Evolutionary conservation across 1,140 invertebrate species (phyloP).

Genomic region (Phymorhynchus buccinoides): DNA sequence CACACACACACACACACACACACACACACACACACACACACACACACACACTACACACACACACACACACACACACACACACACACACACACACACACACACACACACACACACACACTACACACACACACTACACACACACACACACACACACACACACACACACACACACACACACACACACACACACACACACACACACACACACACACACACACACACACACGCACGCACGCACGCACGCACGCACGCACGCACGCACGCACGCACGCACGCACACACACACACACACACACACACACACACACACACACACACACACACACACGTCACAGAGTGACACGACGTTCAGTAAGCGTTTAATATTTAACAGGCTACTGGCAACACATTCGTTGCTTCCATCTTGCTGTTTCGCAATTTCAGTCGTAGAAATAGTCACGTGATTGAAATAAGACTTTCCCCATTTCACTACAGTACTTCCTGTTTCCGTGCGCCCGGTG

Average conservation of each 20-base stretch:
- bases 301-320: background rate
- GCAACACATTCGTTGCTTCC: background rate
- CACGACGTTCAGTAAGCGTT: background rate
- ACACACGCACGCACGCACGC: constrained; percentile 25
- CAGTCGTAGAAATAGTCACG: background rate
- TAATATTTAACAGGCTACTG: too few relatives aligned
- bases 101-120: background rate
- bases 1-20: too few relatives aligned
- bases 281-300: constrained; percentile 1
- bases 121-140: too few relatives aligned
- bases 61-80: too few relatives aligned
- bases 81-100: background rate
- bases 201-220: too few relatives aligned
- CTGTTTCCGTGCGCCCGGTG: too few relatives aligned
- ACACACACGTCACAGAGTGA: background rate
- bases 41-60: too few relatives aligned
- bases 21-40: too few relatives aligned
- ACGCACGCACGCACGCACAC: background rate
- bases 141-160: background rate
- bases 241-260: background rate
- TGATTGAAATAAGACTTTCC: too few relatives aligned
- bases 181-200: too few relatives aligned
- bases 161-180: too few relatives aligned
- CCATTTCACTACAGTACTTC: too few relatives aligned
- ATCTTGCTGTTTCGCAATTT: background rate